A percentile compares a stretch with the other conserved stretches of the same genome.
Conservation (phyloP, 2,888 invertebrate genomes). For the Euplexia lucipara region DNA sequence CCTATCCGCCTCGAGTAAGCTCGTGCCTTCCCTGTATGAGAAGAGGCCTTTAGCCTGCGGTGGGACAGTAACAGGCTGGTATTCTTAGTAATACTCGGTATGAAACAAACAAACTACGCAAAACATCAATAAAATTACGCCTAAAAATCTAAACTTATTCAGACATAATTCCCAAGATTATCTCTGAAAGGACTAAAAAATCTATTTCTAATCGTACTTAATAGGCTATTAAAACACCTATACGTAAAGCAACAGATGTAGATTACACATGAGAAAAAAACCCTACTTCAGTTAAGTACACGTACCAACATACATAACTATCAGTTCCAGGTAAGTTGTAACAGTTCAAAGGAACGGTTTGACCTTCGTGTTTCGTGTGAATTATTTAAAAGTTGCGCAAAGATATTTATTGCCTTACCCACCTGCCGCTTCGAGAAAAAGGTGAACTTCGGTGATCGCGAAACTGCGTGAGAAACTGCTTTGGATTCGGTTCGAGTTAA, state of each 20-base stretch:
- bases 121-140: too few species aligned
- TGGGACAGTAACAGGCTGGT: too few species aligned
- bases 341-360: slow-evolving; percentile 23
- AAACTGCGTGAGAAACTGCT: slow-evolving; percentile 34
- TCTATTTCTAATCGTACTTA: too few species aligned
- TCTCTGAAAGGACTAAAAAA: too few species aligned
- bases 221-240: too few species aligned
- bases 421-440: slow-evolving; percentile 50
- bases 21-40: too few species aligned
- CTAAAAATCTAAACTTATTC: too few species aligned
- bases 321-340: slow-evolving; percentile 25
- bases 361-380: slow-evolving; percentile 51
- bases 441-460: slow-evolving; percentile 38
- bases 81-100: too few species aligned
- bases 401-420: slow-evolving; percentile 61
- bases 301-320: neutral
- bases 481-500: slow-evolving; percentile 10
- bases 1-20: too few species aligned
- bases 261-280: neutral
- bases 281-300: neutral
- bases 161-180: too few species aligned
- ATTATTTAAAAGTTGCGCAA: slow-evolving; percentile 65
- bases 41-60: too few species aligned
- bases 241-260: neutral
- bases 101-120: too few species aligned